These are phyloP conservation scores for Carduelis carduelis DNA, from an alignment of 2,797 vertebrate species.

Conservation along the genomic window DNA sequence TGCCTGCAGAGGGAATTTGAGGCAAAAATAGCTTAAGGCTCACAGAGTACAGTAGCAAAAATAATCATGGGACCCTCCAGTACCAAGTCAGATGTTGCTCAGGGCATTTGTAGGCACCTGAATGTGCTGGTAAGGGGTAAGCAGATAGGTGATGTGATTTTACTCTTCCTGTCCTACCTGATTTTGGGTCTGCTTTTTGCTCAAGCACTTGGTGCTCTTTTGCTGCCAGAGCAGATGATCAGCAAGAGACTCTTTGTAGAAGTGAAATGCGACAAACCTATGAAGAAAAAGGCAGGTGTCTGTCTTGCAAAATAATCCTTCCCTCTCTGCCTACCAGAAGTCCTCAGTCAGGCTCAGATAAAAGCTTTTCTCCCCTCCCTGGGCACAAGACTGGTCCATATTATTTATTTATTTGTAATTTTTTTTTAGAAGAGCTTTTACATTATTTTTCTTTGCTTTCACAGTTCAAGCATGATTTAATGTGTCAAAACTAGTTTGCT, in stretches of 20 bases:
- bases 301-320: not conserved
- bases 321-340: not conserved
- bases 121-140: not conserved
- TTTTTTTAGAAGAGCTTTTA: conserved; percentile 20
- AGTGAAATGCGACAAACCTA: conserved; percentile 13
- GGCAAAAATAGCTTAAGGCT: not conserved
- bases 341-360: not conserved
- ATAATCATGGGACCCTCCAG: not conserved
- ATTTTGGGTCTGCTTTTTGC: not conserved
- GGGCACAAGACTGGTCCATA: not conserved
- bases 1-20: not conserved
- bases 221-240: conserved; percentile 1
- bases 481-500: conserved; percentile 78
- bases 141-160: not conserved
- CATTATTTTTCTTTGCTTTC: conserved; percentile 69
- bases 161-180: not conserved
- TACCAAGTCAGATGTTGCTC: not conserved
- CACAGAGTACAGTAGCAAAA: not conserved
- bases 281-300: not conserved
- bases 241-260: not conserved
- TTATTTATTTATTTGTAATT: conserved; percentile 71
- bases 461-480: conserved; percentile 80
- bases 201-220: not conserved
- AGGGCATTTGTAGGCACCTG: not conserved
- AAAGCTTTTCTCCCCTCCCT: not conserved